Base-by-base conservation (phyloP, 2,113 vertebrate genomes). In the Madoqua kirkii region DNA sequence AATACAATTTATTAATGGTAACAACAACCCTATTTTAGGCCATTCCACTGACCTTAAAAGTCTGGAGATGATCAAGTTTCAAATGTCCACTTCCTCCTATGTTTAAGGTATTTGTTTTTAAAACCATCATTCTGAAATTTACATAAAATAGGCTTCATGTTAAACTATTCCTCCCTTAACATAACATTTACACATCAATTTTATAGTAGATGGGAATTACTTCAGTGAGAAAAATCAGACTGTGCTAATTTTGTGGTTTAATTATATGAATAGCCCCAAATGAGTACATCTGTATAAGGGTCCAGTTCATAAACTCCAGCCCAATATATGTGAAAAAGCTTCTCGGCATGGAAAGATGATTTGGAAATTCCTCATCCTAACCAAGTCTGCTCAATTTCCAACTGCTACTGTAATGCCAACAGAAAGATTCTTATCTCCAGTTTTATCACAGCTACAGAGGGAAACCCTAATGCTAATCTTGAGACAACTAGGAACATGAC, bases 391-490 rank as follows among this genome's bases (percentile, higher is more conserved):
- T 89, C 36, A 45, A 55, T 86, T 67, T 87, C 92, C 78, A 48
- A 31, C 27, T 16, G 50, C 31, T 62, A 64, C 25, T 90, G n/a
- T 89, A 92, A 62, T 4, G 13, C 45, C 27, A 79, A 91, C 1
- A 76, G 74, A 29, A 79, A 95, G 79, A 31, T 59, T 10, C 36
- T 64, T 50, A 48, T 55, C 67, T 60, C 31, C 1, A 83, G 45
- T 64, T 95, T 86, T 82, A 87, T 19, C 87, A 71, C 23, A 55
- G 45, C 93, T 97, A 55, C 45, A 16, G n/a, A 98, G 79, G 50
- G 54, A 87, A 95, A 43, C 85, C 55, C 94, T 27, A 57, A 79
- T 2, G 11, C 74, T 74, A 71, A 97, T 45, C 40, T 16, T 91
- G 88, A 82, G 91, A 98, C 85, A 97, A 2, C 0, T 19, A 57